Conservation (phyloP, 92 coral and sea anemone species). For the Micromussa lordhowensis region DNA sequence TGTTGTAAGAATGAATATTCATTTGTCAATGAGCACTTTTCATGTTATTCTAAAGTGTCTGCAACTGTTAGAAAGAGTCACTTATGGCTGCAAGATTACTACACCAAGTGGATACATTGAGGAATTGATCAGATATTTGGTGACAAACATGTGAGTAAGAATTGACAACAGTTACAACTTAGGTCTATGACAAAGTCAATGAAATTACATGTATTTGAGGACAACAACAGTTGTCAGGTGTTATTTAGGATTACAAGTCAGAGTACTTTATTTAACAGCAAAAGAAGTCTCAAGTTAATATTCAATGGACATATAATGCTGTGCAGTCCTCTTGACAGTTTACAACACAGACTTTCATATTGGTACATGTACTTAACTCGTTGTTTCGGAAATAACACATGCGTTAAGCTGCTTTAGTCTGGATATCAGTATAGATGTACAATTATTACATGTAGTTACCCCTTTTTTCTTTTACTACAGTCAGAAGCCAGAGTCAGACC, state of each 20-base stretch:
- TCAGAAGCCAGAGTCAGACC: slow-evolving; percentile 87
- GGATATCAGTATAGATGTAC: neutral
- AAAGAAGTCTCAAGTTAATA: too few relatives aligned
- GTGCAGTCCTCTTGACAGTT: too few relatives aligned
- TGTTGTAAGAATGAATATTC: neutral
- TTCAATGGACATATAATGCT: too few relatives aligned
- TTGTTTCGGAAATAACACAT: too few relatives aligned
- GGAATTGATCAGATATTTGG: slow-evolving; percentile 87
- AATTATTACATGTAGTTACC: too few relatives aligned
- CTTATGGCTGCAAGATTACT: slow-evolving; percentile 85
- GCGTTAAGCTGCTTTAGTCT: neutral
- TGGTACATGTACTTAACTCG: too few relatives aligned
- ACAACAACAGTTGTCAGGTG: too few relatives aligned
- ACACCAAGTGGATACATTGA: slow-evolving; percentile 85
- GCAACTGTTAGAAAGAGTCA: slow-evolving; percentile 87
- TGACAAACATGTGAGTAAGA: slow-evolving; percentile 80
- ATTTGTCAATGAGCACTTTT: neutral
- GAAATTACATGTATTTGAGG: too few relatives aligned
- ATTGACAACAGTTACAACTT: neutral
- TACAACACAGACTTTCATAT: too few relatives aligned
- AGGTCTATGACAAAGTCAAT: too few relatives aligned
- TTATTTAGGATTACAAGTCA: too few relatives aligned
- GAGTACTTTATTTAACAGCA: too few relatives aligned
- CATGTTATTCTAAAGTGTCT: slow-evolving; percentile 68
- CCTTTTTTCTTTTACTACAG: slow-evolving; percentile 41